phyloP scores from a whole-genome alignment of 2,113 vertebrate genomes.

The Sebastes fasciatus region DNA sequence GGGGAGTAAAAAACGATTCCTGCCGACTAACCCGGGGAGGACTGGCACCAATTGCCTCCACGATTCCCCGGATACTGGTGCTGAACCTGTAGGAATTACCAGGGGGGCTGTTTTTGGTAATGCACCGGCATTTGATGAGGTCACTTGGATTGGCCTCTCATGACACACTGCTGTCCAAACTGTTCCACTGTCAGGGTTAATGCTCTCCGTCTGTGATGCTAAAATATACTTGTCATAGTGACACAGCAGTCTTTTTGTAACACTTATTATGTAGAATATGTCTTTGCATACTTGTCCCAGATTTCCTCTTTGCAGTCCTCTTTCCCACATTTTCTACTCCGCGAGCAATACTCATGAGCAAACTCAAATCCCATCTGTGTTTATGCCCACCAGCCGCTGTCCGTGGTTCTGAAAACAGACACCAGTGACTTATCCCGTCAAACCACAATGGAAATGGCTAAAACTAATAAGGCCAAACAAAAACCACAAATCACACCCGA shows the following conservation, averaged over 20 bases:
- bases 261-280: neutral
- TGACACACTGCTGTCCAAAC: neutral
- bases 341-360: neutral
- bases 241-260: neutral
- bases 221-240: neutral
- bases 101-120: neutral
- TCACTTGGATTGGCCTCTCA: neutral
- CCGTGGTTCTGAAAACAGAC: constrained; percentile 1
- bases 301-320: neutral
- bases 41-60: neutral
- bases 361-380: constrained; percentile 13
- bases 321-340: neutral
- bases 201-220: neutral
- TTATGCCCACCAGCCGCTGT: neutral
- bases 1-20: constrained; percentile 26
- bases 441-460: neutral
- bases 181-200: neutral
- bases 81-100: neutral
- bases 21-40: neutral
- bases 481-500: too few relatives aligned
- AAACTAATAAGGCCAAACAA: neutral
- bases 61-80: neutral
- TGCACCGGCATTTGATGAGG: neutral
- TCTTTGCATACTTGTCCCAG: neutral
- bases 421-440: neutral